Evolutionary conservation across 2,113 vertebrate genomes (phyloP).

Genomic region (Hippocampus abdominalis): DNA sequence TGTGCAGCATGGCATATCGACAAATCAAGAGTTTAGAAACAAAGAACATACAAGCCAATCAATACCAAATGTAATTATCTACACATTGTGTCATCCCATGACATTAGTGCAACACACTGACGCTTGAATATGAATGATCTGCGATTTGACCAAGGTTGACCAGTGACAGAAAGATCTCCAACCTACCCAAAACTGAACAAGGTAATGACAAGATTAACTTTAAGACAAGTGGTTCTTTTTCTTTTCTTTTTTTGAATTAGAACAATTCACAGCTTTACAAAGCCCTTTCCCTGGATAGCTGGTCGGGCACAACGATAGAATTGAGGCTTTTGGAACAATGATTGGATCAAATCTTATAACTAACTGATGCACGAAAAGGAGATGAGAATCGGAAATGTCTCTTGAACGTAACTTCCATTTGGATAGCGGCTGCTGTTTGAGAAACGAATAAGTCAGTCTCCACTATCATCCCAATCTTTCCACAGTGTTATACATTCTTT

Average conservation of each 20-base stretch:
- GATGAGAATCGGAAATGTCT: constrained; percentile 38
- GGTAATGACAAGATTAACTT: constrained; percentile 61
- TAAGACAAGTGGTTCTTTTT: constrained; percentile 72
- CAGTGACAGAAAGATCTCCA: constrained; percentile 46
- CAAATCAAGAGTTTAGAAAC: constrained; percentile 46
- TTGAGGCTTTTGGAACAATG: constrained; percentile 66
- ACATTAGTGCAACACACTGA: constrained; percentile 42
- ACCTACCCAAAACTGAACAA: constrained; percentile 51
- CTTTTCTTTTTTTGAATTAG: constrained; percentile 44
- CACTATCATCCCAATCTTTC: constrained; percentile 42
- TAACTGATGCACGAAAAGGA: constrained; percentile 41
- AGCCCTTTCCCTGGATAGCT: constrained; percentile 64
- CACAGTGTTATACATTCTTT: constrained; percentile 60
- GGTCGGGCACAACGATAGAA: constrained; percentile 66
- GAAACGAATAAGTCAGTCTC: constrained; percentile 39
- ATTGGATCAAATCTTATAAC: constrained; percentile 52
- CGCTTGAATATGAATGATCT: constrained; percentile 54
- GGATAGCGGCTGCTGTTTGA: constrained; percentile 33
- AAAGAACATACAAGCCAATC: constrained; percentile 56
- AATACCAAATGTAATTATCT: constrained; percentile 64
- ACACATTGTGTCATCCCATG: constrained; percentile 54
- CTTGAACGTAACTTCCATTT: constrained; percentile 30
- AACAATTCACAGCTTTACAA: constrained; percentile 73
- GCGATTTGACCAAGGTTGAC: constrained; percentile 53
- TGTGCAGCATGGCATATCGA: constrained; percentile 49